These are phyloP conservation scores for Agapornis canus DNA, from an alignment of 2,797 vertebrate species.

Conservation along the genomic window DNA sequence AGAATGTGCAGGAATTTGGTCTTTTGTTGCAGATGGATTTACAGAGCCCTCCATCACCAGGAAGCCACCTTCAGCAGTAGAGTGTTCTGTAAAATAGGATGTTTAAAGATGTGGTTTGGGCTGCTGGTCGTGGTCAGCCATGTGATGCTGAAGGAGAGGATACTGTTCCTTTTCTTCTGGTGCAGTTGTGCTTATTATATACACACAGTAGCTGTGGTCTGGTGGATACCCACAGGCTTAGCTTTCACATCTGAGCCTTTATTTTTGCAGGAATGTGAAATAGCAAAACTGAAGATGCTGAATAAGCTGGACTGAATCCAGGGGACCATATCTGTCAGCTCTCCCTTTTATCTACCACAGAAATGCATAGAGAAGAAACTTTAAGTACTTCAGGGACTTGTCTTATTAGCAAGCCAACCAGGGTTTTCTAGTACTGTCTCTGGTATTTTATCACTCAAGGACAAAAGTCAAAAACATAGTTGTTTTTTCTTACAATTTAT, in stretches of 20 bases:
- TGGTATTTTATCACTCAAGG: background rate
- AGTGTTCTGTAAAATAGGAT: background rate
- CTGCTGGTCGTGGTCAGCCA: background rate
- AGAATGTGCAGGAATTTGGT: background rate
- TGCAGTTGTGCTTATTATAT: background rate
- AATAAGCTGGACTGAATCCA: background rate
- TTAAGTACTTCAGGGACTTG: background rate
- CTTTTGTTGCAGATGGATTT: background rate
- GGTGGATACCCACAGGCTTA: background rate
- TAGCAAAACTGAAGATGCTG: background rate
- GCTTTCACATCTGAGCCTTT: background rate
- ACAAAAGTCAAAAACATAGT: background rate
- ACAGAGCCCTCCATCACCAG: rapidly evolving
- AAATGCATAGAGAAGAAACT: background rate
- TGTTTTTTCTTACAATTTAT: background rate
- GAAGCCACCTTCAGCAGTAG: background rate
- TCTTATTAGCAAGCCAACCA: background rate
- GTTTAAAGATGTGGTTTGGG: background rate
- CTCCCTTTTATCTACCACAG: background rate
- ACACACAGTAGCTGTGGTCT: background rate
- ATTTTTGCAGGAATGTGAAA: slow-evolving; percentile 4
- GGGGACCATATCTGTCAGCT: background rate
- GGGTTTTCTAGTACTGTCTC: background rate
- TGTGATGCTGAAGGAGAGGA: background rate
- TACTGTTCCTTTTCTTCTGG: background rate